These are phyloP conservation scores for Eremophila alpestris DNA, from an alignment of 2,797 vertebrate species.

Conservation along the genomic window DNA sequence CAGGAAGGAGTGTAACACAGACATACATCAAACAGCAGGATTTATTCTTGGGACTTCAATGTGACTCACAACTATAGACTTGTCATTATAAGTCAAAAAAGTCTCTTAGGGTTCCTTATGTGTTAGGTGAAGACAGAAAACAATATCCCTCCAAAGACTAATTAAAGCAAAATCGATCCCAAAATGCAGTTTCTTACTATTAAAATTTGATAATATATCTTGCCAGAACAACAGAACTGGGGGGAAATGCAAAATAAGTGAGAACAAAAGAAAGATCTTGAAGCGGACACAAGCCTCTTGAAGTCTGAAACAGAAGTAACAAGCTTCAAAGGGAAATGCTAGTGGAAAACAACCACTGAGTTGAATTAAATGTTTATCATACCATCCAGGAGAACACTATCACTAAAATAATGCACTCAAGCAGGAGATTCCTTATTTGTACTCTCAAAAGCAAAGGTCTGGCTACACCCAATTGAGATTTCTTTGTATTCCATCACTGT, in stretches of 20 bases:
- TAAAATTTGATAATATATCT: neutral
- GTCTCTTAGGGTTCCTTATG: neutral
- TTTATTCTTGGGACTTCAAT: neutral
- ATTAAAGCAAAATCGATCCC: neutral
- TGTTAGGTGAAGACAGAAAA: neutral
- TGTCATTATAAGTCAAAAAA: neutral
- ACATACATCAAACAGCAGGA: neutral
- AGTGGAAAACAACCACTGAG: neutral
- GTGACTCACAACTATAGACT: neutral
- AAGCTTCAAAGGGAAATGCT: slow-evolving; percentile 13
- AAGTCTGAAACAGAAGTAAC: neutral
- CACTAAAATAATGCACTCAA: neutral
- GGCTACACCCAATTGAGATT: slow-evolving; percentile 30
- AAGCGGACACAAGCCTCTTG: neutral
- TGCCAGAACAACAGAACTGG: neutral
- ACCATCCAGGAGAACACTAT: neutral
- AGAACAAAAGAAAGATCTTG: neutral
- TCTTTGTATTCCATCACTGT: slow-evolving; percentile 1
- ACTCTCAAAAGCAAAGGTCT: neutral
- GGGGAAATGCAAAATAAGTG: neutral
- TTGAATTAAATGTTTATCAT: slow-evolving; percentile 20
- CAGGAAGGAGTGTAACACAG: neutral
- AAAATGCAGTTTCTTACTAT: neutral
- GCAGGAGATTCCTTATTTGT: slow-evolving; percentile 11
- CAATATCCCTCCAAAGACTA: neutral